Evolutionary conservation across 2,113 vertebrate species (phyloP).

Genomic region (Otis tarda): DNA sequence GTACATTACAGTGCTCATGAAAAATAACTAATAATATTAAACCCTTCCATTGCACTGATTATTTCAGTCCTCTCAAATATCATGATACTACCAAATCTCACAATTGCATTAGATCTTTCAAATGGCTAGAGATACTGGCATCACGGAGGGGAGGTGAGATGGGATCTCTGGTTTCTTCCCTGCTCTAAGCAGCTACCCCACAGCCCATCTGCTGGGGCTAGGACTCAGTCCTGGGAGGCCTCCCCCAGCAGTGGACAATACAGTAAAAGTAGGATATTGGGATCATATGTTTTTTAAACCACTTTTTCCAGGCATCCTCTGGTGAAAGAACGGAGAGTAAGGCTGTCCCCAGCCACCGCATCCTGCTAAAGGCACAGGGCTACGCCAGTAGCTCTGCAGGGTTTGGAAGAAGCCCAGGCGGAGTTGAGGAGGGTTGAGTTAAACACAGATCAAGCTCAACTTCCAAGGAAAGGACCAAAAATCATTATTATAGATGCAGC

Average conservation of each 20-base stretch:
- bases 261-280: not conserved
- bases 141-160: not conserved
- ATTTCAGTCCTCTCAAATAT: not conserved
- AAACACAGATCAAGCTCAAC: not conserved
- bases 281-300: not conserved
- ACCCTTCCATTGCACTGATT: not conserved
- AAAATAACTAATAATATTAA: not conserved
- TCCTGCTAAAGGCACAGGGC: not conserved
- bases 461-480: not conserved
- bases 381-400: accelerated
- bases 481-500: not conserved
- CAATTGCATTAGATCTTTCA: not conserved
- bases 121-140: not conserved
- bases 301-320: not conserved
- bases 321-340: not conserved
- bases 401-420: not conserved
- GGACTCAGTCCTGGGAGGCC: not conserved
- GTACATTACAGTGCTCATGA: not conserved
- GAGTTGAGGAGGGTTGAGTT: not conserved
- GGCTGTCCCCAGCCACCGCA: not conserved
- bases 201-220: not conserved
- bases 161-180: not conserved
- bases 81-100: not conserved
- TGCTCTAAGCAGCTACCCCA: not conserved
- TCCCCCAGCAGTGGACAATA: accelerated